Base-by-base conservation (phyloP, 2,113 vertebrate species). In the Syrmaticus mikado region DNA sequence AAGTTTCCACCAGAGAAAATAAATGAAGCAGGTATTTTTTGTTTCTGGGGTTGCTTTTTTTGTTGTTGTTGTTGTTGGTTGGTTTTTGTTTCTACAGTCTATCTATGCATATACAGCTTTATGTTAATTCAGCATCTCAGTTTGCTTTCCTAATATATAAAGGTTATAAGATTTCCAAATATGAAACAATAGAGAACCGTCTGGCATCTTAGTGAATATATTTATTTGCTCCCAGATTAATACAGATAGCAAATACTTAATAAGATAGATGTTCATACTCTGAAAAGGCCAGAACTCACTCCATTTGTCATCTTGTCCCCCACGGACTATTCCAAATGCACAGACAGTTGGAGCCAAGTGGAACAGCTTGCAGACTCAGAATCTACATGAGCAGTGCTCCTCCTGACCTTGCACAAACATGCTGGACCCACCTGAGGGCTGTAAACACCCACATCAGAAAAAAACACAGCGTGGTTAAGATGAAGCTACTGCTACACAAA, bases 291-390 rank as follows among this genome's bases (percentile, higher is more conserved):
- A 81, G 75, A 53, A 74, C 58, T 82, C 77, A 64, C 28, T 85
- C 78, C 50, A 76, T 5, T 18, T 12, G 78, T 40, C 73, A 89
- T 67, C 41, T 61, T 48, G 34, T 53, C 85, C 76, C 89, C 82
- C 57, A 46, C 3, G 36, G 89, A 93, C 61, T 65, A 28, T 40
- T 85, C 70, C 61, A 88, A 85, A 84, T 85, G 74, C 55, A 79
- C 67, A 87, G 71, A 66, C 22, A 77, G 46, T 10, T 0, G 1
- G 25, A 92, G 92, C 65, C 91, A 95, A 91, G 36, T 0, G 43
- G 55, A 94, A 91, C 91, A 92, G 85, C 87, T 71, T 91, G 87
- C 67, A 93, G 55, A 38, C 45, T 58, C 70, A 30, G 72, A 68
- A 45, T 6, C 67, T 55, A 70, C 62, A 72, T 22, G 5, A 87